Conservation (phyloP, 2,797 vertebrate species). For the Sparus aurata region DNA sequence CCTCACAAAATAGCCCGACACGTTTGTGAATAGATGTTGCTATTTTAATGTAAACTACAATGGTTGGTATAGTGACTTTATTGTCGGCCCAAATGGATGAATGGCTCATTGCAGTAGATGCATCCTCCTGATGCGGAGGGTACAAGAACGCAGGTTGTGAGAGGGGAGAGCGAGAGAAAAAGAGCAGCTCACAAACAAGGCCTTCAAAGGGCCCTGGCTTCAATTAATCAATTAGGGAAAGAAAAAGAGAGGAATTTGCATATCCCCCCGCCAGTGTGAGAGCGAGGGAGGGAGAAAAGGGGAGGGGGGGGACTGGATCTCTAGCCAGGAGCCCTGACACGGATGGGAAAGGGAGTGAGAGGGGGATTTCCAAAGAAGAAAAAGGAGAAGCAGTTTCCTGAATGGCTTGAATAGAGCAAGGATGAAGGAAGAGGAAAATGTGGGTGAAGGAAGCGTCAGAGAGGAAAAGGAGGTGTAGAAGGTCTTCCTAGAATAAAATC, state of each 20-base stretch:
- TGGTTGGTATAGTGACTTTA: conserved; percentile 33
- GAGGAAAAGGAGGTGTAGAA: conserved; percentile 42
- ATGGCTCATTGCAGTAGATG: conserved; percentile 50
- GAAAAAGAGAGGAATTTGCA: conserved; percentile 88
- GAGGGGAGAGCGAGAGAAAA: conserved; percentile 49
- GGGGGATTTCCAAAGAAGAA: conserved; percentile 78
- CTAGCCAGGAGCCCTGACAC: conserved; percentile 83
- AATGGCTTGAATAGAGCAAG: conserved; percentile 80
- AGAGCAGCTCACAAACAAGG: conserved; percentile 78
- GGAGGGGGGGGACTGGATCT: conserved; percentile 63
- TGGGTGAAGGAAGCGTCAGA: conserved; percentile 26
- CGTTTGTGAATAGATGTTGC: background rate
- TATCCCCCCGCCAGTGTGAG: conserved; percentile 77
- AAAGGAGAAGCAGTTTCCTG: conserved; percentile 82
- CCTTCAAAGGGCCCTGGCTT: conserved; percentile 82
- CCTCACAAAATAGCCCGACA: background rate
- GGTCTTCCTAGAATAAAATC: conserved; percentile 41
- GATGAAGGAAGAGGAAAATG: conserved; percentile 68
- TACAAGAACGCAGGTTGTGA: conserved; percentile 72
- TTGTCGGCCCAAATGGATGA: conserved; percentile 30
- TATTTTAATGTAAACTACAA: background rate
- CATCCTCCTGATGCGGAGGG: conserved; percentile 45
- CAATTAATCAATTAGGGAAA: conserved; percentile 89
- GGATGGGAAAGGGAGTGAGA: conserved; percentile 79
- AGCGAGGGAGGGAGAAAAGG: conserved; percentile 43